Evolutionary conservation across 2,888 invertebrate genomes (phyloP).

Genomic region (Portevinia maculata): DNA sequence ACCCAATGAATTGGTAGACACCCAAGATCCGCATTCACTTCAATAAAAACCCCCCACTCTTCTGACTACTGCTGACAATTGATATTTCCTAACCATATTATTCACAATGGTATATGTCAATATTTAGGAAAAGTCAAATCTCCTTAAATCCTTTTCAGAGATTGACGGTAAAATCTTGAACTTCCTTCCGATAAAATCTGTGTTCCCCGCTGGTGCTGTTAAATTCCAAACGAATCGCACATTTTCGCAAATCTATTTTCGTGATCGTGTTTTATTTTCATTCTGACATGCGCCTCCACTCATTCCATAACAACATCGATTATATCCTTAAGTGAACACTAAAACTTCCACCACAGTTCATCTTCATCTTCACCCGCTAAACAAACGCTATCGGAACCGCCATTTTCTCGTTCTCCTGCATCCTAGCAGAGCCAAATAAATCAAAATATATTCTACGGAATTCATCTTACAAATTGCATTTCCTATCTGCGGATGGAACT

Average conservation of each 20-base stretch:
- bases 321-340: conserved; percentile 43
- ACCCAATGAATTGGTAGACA: too few species aligned
- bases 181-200: too few species aligned
- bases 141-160: background rate
- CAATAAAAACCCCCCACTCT: too few species aligned
- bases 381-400: conserved; percentile 36
- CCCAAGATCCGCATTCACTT: too few species aligned
- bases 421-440: conserved; percentile 61
- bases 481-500: conserved; percentile 71
- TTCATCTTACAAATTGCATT: conserved; percentile 74
- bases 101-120: too few species aligned
- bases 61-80: too few species aligned
- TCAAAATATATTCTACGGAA: conserved; percentile 73
- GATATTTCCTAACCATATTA: too few species aligned
- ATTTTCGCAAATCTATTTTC: conserved; percentile 49
- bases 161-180: too few species aligned
- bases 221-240: conserved; percentile 27
- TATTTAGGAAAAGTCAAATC: too few species aligned
- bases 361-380: background rate
- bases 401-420: conserved; percentile 25
- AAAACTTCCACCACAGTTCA: conserved; percentile 36
- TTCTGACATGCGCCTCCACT: conserved; percentile 6
- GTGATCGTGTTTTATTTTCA: conserved; percentile 31
- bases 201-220: background rate
- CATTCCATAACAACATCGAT: conserved; percentile 25